Conservation (phyloP, 1,140 invertebrate genomes). For the Trichonephila clavata region DNA sequence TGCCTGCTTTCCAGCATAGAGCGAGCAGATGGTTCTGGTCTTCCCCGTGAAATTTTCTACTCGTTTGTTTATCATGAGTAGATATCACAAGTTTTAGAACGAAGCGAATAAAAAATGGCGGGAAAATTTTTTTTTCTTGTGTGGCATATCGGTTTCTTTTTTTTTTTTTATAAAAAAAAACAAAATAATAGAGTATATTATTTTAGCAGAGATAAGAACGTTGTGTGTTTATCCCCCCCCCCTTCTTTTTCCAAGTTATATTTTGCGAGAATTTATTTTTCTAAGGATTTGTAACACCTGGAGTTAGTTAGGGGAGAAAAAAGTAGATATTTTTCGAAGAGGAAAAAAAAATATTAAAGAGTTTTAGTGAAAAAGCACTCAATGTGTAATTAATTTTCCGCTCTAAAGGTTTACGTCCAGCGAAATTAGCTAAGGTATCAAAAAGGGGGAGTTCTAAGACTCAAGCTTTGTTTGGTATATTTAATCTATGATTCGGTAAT, state of each 20-base stretch:
- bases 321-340: not conserved
- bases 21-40: not conserved
- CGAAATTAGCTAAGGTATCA: constrained; percentile 7
- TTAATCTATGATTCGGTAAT: constrained; percentile 17
- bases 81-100: not conserved
- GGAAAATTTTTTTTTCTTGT: too few species aligned
- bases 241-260: not conserved
- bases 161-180: too few species aligned
- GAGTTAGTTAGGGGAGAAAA: not conserved
- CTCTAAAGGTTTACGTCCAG: not conserved
- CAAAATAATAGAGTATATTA: not conserved
- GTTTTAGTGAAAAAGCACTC: not conserved
- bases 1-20: not conserved
- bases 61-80: not conserved
- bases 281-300: constrained; percentile 24
- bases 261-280: not conserved
- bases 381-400: constrained; percentile 35
- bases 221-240: not conserved
- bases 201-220: not conserved
- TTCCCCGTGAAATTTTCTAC: not conserved
- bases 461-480: not conserved
- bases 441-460: not conserved
- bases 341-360: not conserved
- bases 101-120: not conserved
- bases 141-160: too few species aligned